Base-by-base conservation (phyloP, 2,888 invertebrate genomes). In the Pilophorus perplexus region DNA sequence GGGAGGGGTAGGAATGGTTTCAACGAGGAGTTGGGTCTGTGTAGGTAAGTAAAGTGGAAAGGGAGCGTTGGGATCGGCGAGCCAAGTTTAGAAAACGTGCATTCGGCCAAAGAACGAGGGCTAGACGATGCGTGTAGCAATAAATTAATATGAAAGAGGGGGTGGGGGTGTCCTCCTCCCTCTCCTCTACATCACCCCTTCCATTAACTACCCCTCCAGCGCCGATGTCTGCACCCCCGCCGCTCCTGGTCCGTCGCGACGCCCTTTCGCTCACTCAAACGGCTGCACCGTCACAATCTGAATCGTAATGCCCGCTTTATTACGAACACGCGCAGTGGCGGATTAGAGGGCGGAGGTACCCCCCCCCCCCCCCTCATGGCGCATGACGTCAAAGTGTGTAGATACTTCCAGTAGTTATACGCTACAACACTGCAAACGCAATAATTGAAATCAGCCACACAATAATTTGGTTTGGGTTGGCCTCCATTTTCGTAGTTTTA, bases 51-150 rank as follows among this genome's bases (percentile, higher is more conserved):
- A n/a, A n/a, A n/a, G n/a, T n/a, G n/a, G n/a, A n/a, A n/a, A n/a
- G n/a, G n/a, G n/a, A n/a, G n/a, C n/a, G n/a, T 16, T 42, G 18
- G 5, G 42, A 42, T 46, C 46, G 46, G 46, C 23, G 52, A 28
- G 33, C 52, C 52, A 52, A 52, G 28, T 52, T 52, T 52, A 52
- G 52, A 52, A 52, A n/a, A 52, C 52, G 52, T 18, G 28, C 28
- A 16, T n/a, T 5, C 23, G 6, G 22, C 20, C 48, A 4, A 3
- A 52, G 52, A 55, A 37, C 20, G 55, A 55, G 55, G 55, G 55
- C 37, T 22, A 33, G 38, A 55, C 55, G 55, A 38, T 55, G 55
- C 55, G 55, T 55, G 55, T 22, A 55, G 55, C 55, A 55, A 55
- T 55, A 38, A 55, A 55, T 55, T 55, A 55, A 55, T 55, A 38